A percentile compares a stretch with the other conserved stretches of the same genome.
These are phyloP conservation scores for Oeneis ivallda DNA, from an alignment of 2,888 invertebrate genomes.

Conservation along the genomic window DNA sequence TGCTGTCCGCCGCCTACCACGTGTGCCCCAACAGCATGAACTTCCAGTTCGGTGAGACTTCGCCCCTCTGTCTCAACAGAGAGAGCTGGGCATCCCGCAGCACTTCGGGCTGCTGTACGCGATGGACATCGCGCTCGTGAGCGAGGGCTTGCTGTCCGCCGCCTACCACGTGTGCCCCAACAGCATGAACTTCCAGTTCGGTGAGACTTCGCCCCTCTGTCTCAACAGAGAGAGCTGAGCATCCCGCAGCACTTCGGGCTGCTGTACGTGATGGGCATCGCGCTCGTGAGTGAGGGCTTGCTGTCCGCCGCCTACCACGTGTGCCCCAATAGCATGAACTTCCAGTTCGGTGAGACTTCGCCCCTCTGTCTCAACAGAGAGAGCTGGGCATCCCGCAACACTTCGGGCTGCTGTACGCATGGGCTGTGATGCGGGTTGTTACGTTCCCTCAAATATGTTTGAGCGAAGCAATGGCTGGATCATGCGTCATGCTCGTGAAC, in stretches of 20 bases:
- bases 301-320: conserved; percentile 95
- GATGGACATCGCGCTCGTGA: conserved; percentile 91
- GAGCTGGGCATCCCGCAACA: conserved; percentile 89
- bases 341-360: conserved; percentile 89
- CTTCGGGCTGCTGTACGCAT: conserved; percentile 94
- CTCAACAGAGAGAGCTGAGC: neutral
- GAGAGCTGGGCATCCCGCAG: conserved; percentile 88
- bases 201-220: conserved; percentile 64
- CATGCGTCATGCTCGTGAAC: no score
- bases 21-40: conserved; percentile 94
- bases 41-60: conserved; percentile 90
- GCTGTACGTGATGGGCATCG: conserved; percentile 93
- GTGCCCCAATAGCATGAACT: conserved; percentile 93
- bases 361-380: conserved; percentile 65
- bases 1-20: conserved; percentile 94
- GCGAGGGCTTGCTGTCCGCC: conserved; percentile 94
- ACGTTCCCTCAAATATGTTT: no score
- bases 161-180: conserved; percentile 96
- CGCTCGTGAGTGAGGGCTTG: conserved; percentile 92
- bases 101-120: conserved; percentile 94
- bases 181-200: conserved; percentile 94
- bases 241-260: conserved; percentile 90
- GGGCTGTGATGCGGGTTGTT: no score
- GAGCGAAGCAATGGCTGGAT: no score
- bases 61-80: conserved; percentile 43